Evolutionary conservation across 2,888 invertebrate genomes (phyloP), one percentile per base, ranked within the genome.

Genomic region (Folsomia manolachei): DNA sequence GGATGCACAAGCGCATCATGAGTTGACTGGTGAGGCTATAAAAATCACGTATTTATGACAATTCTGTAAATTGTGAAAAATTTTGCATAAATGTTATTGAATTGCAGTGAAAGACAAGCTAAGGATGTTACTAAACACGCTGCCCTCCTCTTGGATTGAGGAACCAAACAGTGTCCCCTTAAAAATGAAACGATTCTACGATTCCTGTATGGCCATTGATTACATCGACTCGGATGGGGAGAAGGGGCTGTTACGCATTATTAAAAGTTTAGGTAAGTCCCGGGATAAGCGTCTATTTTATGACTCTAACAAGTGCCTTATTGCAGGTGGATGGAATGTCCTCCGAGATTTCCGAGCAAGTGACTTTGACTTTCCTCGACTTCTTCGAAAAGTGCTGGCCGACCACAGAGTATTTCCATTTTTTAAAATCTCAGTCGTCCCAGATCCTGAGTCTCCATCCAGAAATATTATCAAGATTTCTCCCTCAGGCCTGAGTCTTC

Each of bases 161-260:
- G 84, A 84, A 66, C 81, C 83, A 2, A 78, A 76, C 51, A 81
- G 83, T 2, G 83, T 88, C 2, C 85, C 86, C 76, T 86, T 86
- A 85, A 89, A 89, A 82, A 80, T 88, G 78, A 88, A 87, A 80
- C 83, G 86, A 76, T 86, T 88, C 78, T 88, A 88, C 82, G 85
- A 86, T 71, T 86, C 88, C 0, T 82, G 81, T 68, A 82, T 82
- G 81, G 84, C 85, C 11, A 82, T 86, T 51, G 86, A 86, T 74
- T 84, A 84, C 72, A 83, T 87, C 27, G 85, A 86, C 78, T 82
- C 83, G 24, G 87, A 87, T 66, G 82, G 83, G 23, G 83, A 82
- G 25, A 82, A 84, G 69, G 85, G 85, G 1, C 82, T 87, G 62
- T 82, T 81, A 27, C 83, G 82, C 73, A 83, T 86, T 73, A 86